These are phyloP conservation scores for Tetramorium simillimum DNA, from an alignment of 1,140 invertebrate genomes.

Conservation along the genomic window DNA sequence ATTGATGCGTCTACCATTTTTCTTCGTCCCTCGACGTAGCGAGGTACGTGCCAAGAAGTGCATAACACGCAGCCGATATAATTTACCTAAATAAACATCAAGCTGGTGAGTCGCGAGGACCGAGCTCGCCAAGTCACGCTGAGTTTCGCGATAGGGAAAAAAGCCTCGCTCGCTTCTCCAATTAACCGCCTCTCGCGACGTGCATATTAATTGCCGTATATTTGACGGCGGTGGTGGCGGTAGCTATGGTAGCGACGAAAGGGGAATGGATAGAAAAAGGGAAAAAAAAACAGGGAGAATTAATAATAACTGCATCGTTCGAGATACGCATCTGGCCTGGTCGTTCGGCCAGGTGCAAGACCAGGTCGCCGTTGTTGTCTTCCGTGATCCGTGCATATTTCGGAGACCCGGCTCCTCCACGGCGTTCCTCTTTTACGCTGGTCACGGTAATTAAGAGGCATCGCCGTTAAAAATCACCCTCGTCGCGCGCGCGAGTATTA, in stretches of 20 bases:
- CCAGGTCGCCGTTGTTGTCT: constrained; percentile 58
- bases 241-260: constrained; percentile 9
- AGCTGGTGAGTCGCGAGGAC: constrained; percentile 23
- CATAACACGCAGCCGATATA: constrained; percentile 1
- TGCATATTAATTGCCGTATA: constrained; percentile 71
- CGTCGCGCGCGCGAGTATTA: constrained; percentile 47
- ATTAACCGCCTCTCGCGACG: constrained; percentile 68
- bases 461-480: constrained; percentile 75
- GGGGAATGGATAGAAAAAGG: constrained; percentile 38
- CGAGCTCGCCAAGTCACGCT: constrained; percentile 42
- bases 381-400: constrained; percentile 72
- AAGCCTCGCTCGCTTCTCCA: constrained; percentile 40
- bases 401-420: constrained; percentile 53
- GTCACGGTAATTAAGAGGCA: constrained; percentile 79
- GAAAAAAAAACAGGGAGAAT: constrained; percentile 69
- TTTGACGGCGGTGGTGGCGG: constrained; percentile 28
- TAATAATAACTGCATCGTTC: constrained; percentile 72
- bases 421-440: constrained; percentile 66
- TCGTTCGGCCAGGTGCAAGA: constrained; percentile 72
- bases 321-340: constrained; percentile 67
- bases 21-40: background rate
- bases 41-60: background rate
- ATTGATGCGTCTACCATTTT: background rate
- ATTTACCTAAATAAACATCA: constrained; percentile 53
- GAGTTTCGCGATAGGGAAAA: constrained; percentile 48